Percentiles rank a stretch among this genome's conserved stretches.
phyloP scores from a whole-genome alignment of 1,140 invertebrate genomes.

The Drosophila ogumai region DNA sequence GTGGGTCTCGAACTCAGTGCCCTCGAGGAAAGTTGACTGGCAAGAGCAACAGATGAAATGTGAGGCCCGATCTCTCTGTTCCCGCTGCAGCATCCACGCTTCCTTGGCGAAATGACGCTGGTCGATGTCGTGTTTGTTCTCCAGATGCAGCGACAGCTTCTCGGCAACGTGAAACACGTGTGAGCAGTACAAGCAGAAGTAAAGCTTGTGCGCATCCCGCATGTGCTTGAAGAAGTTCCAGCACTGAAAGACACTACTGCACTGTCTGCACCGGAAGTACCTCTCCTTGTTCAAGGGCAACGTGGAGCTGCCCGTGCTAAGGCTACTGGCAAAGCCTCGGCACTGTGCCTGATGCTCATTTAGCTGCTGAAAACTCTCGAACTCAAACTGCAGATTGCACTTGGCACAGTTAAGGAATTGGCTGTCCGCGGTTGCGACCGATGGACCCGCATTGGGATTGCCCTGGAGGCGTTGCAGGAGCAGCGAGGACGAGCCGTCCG shows the following conservation, averaged over 20 bases:
- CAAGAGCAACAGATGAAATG: constrained; percentile 92
- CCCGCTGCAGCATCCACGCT: constrained; percentile 86
- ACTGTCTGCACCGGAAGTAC: constrained; percentile 91
- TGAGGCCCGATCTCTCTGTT: constrained; percentile 84
- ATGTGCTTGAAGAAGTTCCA: constrained; percentile 94
- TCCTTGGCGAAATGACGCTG: constrained; percentile 87
- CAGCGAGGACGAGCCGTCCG: constrained; percentile 37
- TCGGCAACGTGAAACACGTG: constrained; percentile 92
- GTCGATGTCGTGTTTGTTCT: constrained; percentile 90
- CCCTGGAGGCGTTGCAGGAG: constrained; percentile 72
- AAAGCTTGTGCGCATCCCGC: constrained; percentile 90
- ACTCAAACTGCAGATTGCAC: constrained; percentile 82
- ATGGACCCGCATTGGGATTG: constrained; percentile 11
- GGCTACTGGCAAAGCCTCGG: neutral
- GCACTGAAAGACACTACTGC: constrained; percentile 92
- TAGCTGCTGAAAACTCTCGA: constrained; percentile 80
- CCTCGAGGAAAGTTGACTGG: constrained; percentile 90
- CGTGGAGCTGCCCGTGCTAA: neutral
- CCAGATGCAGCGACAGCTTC: constrained; percentile 90
- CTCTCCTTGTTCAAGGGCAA: constrained; percentile 45
- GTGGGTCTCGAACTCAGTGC: constrained; percentile 90
- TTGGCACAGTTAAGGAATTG: constrained; percentile 49
- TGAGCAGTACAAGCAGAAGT: constrained; percentile 92
- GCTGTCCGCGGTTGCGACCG: neutral
- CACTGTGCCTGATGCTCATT: constrained; percentile 52